Percentiles rank a stretch among this genome's conserved stretches.
These are phyloP conservation scores for Heterocephalus glaber DNA, from an alignment of 2,113 vertebrate species.

Conservation along the genomic window DNA sequence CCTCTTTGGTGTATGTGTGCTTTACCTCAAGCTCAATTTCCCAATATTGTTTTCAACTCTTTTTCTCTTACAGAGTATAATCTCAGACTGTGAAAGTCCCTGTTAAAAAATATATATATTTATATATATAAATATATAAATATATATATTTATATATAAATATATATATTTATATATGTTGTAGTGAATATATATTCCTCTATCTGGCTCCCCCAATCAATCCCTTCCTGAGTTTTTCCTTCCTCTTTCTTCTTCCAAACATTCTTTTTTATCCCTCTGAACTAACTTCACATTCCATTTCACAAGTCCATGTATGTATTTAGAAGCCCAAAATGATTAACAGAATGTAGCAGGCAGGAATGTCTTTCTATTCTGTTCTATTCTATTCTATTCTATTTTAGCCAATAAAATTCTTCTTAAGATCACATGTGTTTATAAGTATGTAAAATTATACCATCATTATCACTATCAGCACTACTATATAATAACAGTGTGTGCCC, in stretches of 20 bases:
- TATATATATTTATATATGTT: not conserved
- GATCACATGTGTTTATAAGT: not conserved
- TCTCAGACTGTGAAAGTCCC: not conserved
- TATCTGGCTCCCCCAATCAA: rapidly evolving
- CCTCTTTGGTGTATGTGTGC: not conserved
- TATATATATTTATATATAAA: no score
- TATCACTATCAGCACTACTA: no score
- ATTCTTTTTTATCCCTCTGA: not conserved
- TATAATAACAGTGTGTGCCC: not conserved
- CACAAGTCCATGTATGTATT: not conserved
- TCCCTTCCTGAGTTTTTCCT: not conserved
- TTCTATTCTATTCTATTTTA: no score
- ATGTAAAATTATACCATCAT: not conserved
- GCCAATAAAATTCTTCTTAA: not conserved
- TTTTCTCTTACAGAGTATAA: not conserved
- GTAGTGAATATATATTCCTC: not conserved
- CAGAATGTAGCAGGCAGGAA: not conserved
- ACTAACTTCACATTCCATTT: not conserved
- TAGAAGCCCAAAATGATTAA: not conserved
- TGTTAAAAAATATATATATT: not conserved
- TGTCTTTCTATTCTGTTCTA: not conserved
- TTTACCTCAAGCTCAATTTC: not conserved
- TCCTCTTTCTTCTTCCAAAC: not conserved
- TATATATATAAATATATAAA: no score
- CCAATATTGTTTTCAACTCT: not conserved